Base-by-base conservation (phyloP, 2,797 vertebrate species). In the Myripristis jacobus region DNA sequence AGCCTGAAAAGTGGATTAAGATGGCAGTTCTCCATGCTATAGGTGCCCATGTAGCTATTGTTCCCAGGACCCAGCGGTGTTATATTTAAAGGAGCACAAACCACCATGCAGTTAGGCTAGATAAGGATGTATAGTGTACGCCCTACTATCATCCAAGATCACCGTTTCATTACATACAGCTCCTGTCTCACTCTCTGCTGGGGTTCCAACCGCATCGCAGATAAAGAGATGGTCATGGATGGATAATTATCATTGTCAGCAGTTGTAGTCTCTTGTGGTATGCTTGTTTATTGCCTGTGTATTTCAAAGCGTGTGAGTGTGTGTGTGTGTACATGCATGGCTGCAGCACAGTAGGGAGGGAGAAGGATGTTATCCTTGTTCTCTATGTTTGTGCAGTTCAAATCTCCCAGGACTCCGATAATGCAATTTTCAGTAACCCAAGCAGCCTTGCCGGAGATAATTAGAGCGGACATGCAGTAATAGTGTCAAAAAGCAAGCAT, bases 211-310 rank as follows among this genome's bases (percentile, higher is more conserved):
- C 66, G 66, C 69, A 38, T 51, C 56, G 41, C 73, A 51, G 58
- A 59, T 75, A 66, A 82, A 63, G 55, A 75, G 58, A 81, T 63
- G 55, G 73, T 66, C 67, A 61, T 75, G 67, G 84, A 85, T 75
- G 57, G 76, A 69, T 89, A 80, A 88, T 83, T 88, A 80, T 69
- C 64, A 79, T 70, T 85, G 75, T 84, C 75, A 79, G 73, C 36
- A 16, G 43, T 51, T 58, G 70, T 66, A 60, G 66, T 75, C 70
- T 69, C 58, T 11, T 59, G 56, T 59, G 69, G 63, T 66, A 25
- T 51, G 27, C 47, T 25, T 56, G 57, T 73, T 47, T 58, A 5
- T 68, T 55, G 57, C 73, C 52, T 54, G 7, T 68, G 63, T 11
- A 24, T 24, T 15, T 27, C n/a, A n/a, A n/a, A n/a, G 47, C 60